Evolutionary conservation across 2,113 vertebrate genomes (phyloP).

Genomic region (Trochalopteron elliotii): DNA sequence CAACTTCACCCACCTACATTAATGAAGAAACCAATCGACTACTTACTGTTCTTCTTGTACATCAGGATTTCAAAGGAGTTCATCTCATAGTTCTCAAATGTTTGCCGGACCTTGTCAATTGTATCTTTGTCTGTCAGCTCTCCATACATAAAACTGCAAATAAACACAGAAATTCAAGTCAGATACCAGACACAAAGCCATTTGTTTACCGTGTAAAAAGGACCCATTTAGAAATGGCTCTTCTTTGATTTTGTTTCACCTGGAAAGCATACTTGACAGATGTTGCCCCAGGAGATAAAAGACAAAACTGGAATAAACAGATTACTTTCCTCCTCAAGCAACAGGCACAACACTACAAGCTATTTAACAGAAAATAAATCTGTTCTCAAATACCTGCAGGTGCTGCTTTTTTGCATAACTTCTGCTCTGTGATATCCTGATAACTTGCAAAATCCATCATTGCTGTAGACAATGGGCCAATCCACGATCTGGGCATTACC

Average conservation of each 20-base stretch:
- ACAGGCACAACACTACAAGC: slow-evolving; percentile 26
- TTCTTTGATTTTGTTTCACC: slow-evolving; percentile 26
- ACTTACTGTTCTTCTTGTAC: slow-evolving; percentile 99
- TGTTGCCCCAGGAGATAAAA: background rate
- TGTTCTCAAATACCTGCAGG: slow-evolving; percentile 88
- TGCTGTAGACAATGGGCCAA: slow-evolving; percentile 98
- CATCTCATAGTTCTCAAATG: slow-evolving; percentile 95
- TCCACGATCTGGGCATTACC: slow-evolving; percentile 98
- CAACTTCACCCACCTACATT: background rate
- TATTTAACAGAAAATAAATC: slow-evolving; percentile 52
- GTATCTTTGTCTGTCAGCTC: slow-evolving; percentile 95
- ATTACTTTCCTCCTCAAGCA: background rate
- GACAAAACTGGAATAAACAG: slow-evolving; percentile 34
- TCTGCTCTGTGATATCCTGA: slow-evolving; percentile 95
- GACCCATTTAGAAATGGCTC: background rate
- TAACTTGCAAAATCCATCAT: slow-evolving; percentile 96
- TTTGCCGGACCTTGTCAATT: slow-evolving; percentile 87
- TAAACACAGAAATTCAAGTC: slow-evolving; percentile 27
- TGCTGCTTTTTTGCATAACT: slow-evolving; percentile 98
- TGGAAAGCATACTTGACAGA: slow-evolving; percentile 34
- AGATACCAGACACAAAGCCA: background rate
- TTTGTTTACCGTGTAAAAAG: background rate
- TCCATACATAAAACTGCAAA: slow-evolving; percentile 94
- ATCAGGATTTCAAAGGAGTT: slow-evolving; percentile 97
- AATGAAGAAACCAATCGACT: background rate